Evolutionary conservation across 2,888 invertebrate genomes (phyloP), one percentile per base, ranked within the genome.

Genomic region (Pyrgus malvae): DNA sequence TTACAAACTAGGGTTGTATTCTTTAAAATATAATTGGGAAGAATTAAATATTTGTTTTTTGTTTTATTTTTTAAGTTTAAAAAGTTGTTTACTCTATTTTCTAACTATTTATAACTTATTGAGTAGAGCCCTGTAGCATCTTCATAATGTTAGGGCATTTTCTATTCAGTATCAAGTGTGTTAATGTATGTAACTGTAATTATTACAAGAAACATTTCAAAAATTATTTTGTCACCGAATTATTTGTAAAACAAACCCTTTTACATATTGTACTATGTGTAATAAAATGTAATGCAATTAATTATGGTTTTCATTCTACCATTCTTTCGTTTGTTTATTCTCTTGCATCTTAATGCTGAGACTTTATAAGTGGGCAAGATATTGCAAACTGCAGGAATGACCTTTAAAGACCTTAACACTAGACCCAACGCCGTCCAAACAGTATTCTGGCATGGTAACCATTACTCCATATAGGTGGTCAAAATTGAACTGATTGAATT

Each of bases 221-320:
- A 37, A 37, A 8, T 51, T 29, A 23, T 40, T 62, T 58, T 58
- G 40, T 58, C 62, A 58, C 62, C 21, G 50, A 64, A 61, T 58
- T 63, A 58, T 61, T 56, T 59, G 44, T 57, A 58, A 53, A 59
- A 61, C 57, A 55, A 61, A 60, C 55, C 56, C 59, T 59, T 61
- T 58, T 55, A 54, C 48, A 60, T n/a, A n/a, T n/a, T 63, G 57
- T 62, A 57, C 58, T 55, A 63, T 63, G 58, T 62, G 57, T 64
- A 62, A 64, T 64, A 66, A 59, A 59, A 62, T 59, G 59, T 60
- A 48, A 61, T 50, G 55, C 53, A 44, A 46, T 27, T 17, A 45
- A 41, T n/a, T n/a, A n/a, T n/a, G n/a, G n/a, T n/a, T n/a, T n/a
- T n/a, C n/a, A n/a, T n/a, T n/a, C n/a, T n/a, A n/a, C n/a, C n/a